These are phyloP conservation scores for Aradus depressus DNA, from an alignment of 2,888 invertebrate species.

Conservation along the genomic window DNA sequence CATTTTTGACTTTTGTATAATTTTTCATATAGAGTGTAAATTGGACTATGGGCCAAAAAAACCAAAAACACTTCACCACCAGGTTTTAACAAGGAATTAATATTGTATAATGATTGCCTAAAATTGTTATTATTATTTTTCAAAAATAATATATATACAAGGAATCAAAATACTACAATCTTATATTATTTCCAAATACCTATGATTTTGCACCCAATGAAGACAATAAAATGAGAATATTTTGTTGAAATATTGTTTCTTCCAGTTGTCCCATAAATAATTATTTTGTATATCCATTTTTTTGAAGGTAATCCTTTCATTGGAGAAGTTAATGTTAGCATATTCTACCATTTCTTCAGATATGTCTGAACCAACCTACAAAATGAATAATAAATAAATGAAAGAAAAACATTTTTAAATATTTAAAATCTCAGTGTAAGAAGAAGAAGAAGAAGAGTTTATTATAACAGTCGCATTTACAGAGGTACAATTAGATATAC, in stretches of 20 bases:
- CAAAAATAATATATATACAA: not conserved
- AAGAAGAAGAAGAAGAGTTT: no score
- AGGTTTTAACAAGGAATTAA: constrained; percentile 17
- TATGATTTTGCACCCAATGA: constrained; percentile 65
- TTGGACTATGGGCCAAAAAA: constrained; percentile 13
- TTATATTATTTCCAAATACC: no score
- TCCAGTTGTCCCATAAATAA: not conserved
- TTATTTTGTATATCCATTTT: constrained; percentile 6
- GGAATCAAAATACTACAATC: constrained; percentile 4
- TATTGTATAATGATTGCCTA: constrained; percentile 14
- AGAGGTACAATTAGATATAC: no score
- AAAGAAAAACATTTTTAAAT: not conserved
- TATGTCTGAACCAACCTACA: constrained; percentile 11
- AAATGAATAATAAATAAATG: no score
- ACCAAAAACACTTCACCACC: constrained; percentile 19
- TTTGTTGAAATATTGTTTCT: constrained; percentile 47
- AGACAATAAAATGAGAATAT: constrained; percentile 65
- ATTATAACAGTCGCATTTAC: no score
- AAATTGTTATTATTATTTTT: not conserved
- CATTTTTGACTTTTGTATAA: constrained; percentile 8
- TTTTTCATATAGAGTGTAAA: constrained; percentile 18
- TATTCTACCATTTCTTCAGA: constrained; percentile 9
- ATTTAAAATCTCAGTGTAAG: not conserved
- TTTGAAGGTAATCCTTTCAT: constrained; percentile 2
- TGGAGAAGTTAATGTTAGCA: constrained; percentile 11